Conservation (phyloP, 2,797 vertebrate species). For the Hypotaenidia okinawae region DNA sequence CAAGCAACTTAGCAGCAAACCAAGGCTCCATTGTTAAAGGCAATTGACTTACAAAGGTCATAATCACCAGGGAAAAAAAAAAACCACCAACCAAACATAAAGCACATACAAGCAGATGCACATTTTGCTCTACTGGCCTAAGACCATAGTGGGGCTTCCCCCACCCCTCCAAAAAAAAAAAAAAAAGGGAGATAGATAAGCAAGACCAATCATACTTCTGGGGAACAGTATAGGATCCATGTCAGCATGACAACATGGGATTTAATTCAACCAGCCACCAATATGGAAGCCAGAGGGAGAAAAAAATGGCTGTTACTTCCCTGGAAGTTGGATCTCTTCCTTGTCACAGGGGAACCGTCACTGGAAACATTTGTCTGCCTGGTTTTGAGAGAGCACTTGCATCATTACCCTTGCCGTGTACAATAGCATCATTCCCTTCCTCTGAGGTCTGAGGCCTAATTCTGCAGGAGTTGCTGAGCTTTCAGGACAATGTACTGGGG, state of each 20-base stretch:
- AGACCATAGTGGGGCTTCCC: background rate
- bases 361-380: background rate
- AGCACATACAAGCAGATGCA: background rate
- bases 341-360: background rate
- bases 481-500: background rate
- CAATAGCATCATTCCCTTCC: background rate
- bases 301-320: background rate
- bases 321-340: background rate
- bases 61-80: background rate
- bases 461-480: background rate
- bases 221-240: background rate
- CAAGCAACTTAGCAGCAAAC: background rate
- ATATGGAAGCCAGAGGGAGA: background rate
- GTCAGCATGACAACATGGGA: rapidly evolving
- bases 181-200: background rate
- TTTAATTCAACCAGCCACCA: background rate
- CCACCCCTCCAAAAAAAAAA: background rate
- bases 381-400: background rate
- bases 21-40: background rate
- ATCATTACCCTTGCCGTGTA: background rate
- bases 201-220: background rate
- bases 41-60: background rate
- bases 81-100: background rate
- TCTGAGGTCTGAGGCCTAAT: rapidly evolving
- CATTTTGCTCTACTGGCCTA: background rate